phyloP scores from a whole-genome alignment of 1,140 invertebrate genomes.

The Drosophila mojavensis region DNA sequence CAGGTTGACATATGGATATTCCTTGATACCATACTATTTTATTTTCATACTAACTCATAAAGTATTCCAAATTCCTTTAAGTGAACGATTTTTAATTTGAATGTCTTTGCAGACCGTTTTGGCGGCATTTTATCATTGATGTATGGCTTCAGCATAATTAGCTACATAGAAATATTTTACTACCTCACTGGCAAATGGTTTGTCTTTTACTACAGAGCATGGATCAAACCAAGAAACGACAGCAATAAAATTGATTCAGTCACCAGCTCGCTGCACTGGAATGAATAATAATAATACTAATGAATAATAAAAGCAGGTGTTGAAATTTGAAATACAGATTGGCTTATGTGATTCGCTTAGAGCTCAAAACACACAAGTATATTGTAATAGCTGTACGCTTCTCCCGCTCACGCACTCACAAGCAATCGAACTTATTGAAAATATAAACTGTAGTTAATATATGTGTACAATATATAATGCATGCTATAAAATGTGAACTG shows the following conservation, averaged over 20 bases:
- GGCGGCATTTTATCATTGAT: slow-evolving; percentile 79
- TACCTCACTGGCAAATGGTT: slow-evolving; percentile 78
- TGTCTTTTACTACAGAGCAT: slow-evolving; percentile 51
- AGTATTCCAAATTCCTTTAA: neutral
- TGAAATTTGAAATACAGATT: neutral
- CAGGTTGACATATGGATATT: no score
- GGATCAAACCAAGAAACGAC: slow-evolving; percentile 5
- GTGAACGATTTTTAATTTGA: neutral
- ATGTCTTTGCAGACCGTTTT: slow-evolving; percentile 67
- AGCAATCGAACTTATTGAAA: slow-evolving; percentile 71
- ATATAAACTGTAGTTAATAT: slow-evolving; percentile 35
- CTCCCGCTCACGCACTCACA: slow-evolving; percentile 46
- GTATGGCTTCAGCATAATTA: slow-evolving; percentile 79
- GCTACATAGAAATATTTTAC: slow-evolving; percentile 75
- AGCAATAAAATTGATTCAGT: neutral
- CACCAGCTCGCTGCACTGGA: slow-evolving; percentile 53
- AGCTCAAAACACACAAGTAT: slow-evolving; percentile 46
- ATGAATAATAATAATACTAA: slow-evolving; percentile 32
- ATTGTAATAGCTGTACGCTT: slow-evolving; percentile 52
- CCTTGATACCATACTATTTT: no score
- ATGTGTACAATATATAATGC: slow-evolving; percentile 48
- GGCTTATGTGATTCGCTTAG: slow-evolving; percentile 35
- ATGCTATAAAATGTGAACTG: slow-evolving; percentile 31
- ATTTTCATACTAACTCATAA: no score
- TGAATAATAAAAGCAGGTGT: slow-evolving; percentile 21